Conservation (phyloP, 2,113 vertebrate species). For the Rhea pennata region DNA sequence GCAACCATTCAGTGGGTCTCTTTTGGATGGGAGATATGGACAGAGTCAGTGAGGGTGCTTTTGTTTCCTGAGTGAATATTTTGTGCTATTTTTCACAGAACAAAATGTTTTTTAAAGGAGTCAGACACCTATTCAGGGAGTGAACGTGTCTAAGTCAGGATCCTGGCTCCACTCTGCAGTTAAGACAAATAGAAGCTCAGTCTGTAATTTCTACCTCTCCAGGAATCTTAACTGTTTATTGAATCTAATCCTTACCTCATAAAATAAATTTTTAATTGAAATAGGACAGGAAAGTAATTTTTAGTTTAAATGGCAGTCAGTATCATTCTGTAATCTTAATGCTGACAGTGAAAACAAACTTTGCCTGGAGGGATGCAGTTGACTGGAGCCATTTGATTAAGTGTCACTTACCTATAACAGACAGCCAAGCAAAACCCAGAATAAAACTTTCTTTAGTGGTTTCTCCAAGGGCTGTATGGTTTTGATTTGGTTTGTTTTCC, state of each 20-base stretch:
- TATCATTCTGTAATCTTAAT: neutral
- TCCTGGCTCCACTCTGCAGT: neutral
- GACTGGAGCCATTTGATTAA: neutral
- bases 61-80: neutral
- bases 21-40: neutral
- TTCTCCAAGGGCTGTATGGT: neutral
- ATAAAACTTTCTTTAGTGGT: neutral
- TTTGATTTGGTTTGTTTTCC: neutral
- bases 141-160: neutral
- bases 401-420: neutral
- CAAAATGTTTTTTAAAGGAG: neutral
- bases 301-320: neutral
- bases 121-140: neutral
- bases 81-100: neutral
- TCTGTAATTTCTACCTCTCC: neutral
- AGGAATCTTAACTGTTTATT: neutral
- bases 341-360: neutral
- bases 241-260: neutral
- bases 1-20: neutral
- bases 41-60: neutral
- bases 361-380: neutral
- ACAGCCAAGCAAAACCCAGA: neutral
- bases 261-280: conserved; percentile 18
- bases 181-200: neutral
- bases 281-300: neutral